Evolutionary conservation across 2,888 invertebrate species (phyloP).

Genomic region (Hydroisotoma schaefferi): DNA sequence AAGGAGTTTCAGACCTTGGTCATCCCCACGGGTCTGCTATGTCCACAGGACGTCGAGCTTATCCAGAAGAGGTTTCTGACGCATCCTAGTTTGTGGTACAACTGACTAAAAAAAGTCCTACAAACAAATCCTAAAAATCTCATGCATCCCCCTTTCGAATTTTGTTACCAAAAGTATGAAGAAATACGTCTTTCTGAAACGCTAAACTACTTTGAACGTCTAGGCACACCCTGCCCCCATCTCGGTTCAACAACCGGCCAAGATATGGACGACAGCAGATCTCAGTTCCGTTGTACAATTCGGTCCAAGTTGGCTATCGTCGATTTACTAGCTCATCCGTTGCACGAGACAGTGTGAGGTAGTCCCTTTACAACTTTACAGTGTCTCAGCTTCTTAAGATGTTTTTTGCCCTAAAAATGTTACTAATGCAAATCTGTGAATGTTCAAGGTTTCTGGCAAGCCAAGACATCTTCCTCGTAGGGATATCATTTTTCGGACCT

Average conservation of each 20-base stretch:
- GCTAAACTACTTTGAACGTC: not conserved
- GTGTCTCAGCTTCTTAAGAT: not conserved
- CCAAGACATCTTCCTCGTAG: constrained; percentile 29
- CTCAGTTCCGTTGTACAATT: constrained; percentile 24
- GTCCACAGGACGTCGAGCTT: constrained; percentile 19
- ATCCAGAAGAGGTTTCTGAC: constrained; percentile 18
- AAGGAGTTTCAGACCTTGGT: constrained; percentile 24
- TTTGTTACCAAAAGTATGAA: no score
- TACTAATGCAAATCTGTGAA: not conserved
- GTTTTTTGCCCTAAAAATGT: not conserved
- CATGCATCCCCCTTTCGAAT: no score
- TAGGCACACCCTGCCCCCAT: constrained; percentile 25
- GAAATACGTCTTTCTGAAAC: not conserved
- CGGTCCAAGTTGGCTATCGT: constrained; percentile 22
- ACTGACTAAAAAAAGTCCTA: not conserved
- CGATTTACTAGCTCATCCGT: not conserved
- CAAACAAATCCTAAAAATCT: not conserved
- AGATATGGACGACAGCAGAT: constrained; percentile 15
- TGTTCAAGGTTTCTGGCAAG: constrained; percentile 24
- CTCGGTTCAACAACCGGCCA: constrained; percentile 18
- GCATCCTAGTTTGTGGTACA: constrained; percentile 23
- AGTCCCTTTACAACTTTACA: not conserved
- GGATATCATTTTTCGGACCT: constrained; percentile 33
- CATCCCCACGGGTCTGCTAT: constrained; percentile 21
- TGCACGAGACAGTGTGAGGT: constrained; percentile 27